Evolutionary conservation across 2,797 vertebrate genomes (phyloP).

Genomic region (Premnoplex brunnescens): DNA sequence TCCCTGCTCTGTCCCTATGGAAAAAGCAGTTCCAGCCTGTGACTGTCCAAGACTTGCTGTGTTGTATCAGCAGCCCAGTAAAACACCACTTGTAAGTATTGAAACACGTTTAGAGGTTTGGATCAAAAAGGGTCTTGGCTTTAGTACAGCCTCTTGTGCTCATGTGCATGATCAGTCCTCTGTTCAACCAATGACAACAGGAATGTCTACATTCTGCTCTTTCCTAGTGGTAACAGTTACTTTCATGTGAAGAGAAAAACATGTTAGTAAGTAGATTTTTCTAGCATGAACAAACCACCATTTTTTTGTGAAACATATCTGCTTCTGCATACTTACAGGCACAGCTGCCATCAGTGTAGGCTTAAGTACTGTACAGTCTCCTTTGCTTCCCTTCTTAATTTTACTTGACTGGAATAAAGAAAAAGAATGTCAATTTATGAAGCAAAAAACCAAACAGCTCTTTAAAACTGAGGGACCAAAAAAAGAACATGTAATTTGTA

Average conservation of each 20-base stretch:
- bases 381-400: constrained; percentile 98
- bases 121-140: background rate
- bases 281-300: background rate
- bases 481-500: background rate
- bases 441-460: background rate
- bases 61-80: background rate
- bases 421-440: constrained; percentile 13
- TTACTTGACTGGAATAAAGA: constrained; percentile 88
- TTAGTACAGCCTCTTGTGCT: background rate
- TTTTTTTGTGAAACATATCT: background rate
- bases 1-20: background rate
- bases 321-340: constrained; percentile 82
- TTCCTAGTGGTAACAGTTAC: background rate
- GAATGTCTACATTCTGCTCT: background rate
- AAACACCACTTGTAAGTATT: background rate
- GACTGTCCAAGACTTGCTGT: background rate
- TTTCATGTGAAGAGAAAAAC: background rate
- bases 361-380: constrained; percentile 88
- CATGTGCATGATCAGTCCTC: background rate
- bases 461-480: background rate
- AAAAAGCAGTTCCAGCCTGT: background rate
- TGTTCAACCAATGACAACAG: background rate
- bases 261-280: background rate
- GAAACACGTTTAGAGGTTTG: background rate
- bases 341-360: constrained; percentile 97